Base-by-base conservation (phyloP, 2,113 vertebrate genomes). In the Scatophagus argus region DNA sequence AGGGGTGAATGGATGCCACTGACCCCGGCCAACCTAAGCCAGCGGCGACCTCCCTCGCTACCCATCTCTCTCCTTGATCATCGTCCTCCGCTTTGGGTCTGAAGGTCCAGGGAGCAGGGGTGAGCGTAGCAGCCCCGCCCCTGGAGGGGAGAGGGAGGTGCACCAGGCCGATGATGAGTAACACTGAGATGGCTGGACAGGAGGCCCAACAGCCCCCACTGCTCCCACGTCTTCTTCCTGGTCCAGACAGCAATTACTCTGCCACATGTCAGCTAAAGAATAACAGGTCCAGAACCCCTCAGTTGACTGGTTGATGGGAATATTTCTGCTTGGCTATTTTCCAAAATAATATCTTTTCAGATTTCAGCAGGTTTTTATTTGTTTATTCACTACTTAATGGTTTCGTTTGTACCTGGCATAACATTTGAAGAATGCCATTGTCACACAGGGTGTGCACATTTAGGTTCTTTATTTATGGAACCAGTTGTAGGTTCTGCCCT, bases 241-340 rank as follows among this genome's bases (percentile, higher is more conserved):
- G 62, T 79, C 83, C 79, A 88, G 88, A 82, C 78, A 87, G 80
- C 87, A 91, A 92, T 90, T 88, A 91, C 84, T 86, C 72, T 78
- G 77, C 87, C 82, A 64, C 72, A 85, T 90, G 89, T 92, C 85
- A 90, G 63, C 84, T 77, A 47, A 65, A 76, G 77, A 85, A 87
- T 71, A 90, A 89, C 82, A 82, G 74, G 73, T 88, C 77, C 67
- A 77, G 74, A 83, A 79, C 82, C 74, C 66, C 73, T 64, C 75
- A 86, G 49, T 82, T 79, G 75, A 83, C 75, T 69, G 70, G 51
- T 62, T 74, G 52, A 88, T 85, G 71, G 68, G 51, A 61, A 74
- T 75, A 82, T 72, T 83, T 86, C 74, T 70, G 65, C 62, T 59
- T 74, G 72, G 76, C 59, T 78, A 13, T 83, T 76, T 75, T 79